Evolutionary conservation across 2,888 invertebrate genomes (phyloP).

Genomic region (Athalia rosae): DNA sequence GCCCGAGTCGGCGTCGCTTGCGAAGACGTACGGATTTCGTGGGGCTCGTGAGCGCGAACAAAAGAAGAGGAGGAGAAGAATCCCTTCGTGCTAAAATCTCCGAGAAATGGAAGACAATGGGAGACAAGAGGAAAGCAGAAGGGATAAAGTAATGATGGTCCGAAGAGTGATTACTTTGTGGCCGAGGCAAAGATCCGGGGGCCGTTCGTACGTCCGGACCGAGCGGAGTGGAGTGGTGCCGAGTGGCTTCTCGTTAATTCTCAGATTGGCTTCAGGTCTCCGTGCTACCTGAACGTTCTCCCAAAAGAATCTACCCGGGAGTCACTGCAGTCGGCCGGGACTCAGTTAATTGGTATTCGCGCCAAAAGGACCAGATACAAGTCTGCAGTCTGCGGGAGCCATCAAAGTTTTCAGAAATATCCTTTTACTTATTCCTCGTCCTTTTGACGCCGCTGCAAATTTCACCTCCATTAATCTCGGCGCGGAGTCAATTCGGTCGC

Average conservation of each 20-base stretch:
- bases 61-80: constrained; percentile 8
- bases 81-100: constrained; percentile 39
- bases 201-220: not conserved
- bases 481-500: no score
- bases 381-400: not conserved
- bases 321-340: constrained; percentile 27
- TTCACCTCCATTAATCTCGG: no score
- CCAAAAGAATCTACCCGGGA: constrained; percentile 26
- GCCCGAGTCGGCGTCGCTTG: constrained; percentile 21
- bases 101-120: constrained; percentile 47
- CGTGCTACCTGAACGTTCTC: constrained; percentile 59
- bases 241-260: constrained; percentile 57
- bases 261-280: constrained; percentile 62
- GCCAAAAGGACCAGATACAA: constrained; percentile 18
- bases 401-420: constrained; percentile 4
- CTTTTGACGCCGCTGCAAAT: constrained; percentile 7
- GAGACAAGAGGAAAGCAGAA: constrained; percentile 39
- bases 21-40: constrained; percentile 17
- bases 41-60: constrained; percentile 25
- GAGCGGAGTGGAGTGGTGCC: constrained; percentile 5
- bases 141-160: constrained; percentile 46
- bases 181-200: constrained; percentile 39
- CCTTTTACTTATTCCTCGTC: not conserved
- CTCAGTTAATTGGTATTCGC: constrained; percentile 40
- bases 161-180: constrained; percentile 45